Base-by-base conservation (phyloP, 2,888 invertebrate genomes). In the Trichogramma dendrolimi region DNA sequence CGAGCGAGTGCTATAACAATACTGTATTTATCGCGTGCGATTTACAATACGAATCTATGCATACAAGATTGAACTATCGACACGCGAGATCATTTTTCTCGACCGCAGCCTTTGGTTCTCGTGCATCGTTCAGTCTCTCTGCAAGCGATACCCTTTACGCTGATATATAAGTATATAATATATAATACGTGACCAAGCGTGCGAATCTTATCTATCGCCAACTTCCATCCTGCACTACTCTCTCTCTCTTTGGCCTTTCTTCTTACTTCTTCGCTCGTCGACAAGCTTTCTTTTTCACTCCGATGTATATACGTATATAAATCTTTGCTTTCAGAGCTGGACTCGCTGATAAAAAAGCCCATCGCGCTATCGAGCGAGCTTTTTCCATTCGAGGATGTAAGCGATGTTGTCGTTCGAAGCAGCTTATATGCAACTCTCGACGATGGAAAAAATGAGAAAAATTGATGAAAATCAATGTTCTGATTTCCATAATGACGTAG, bases 21-120 rank as follows among this genome's bases (percentile, higher is more conserved):
- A 66, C 66, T 65, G 63, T 73, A 71, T 73, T 74, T 72, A 73
- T 72, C 72, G 27, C 27, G 1, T 69, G 68, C 68, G 67, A 67
- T 65, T 67, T 67, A 68, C 68, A 70, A 70, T 70, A 69, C 68
- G 68, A 71, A 70, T 71, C 71, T 69, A 65, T 27, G 27, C 27
- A 27, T 27, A 27, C 68, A 67, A 70, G 70, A 71, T 70, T 68
- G 68, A 69, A 68, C 65, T 67, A 70, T 70, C 69, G 68, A 62
- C 60, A 63, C 64, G 58, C 62, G 63, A 66, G 68, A 69, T 70
- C 70, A 66, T 59, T 70, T 68, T 67, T 67, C 65, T 63, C 66
- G 58, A 50, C 63, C 61, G 38, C 27, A 6, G 39, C 58, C 53
- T 46, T 42, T 42, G 43, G 27, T 27, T 27, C 49, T 44, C 52